Evolutionary conservation across 2,888 invertebrate species (phyloP), one percentile per base, ranked within the genome.

Genomic region (Odontothrips loti): DNA sequence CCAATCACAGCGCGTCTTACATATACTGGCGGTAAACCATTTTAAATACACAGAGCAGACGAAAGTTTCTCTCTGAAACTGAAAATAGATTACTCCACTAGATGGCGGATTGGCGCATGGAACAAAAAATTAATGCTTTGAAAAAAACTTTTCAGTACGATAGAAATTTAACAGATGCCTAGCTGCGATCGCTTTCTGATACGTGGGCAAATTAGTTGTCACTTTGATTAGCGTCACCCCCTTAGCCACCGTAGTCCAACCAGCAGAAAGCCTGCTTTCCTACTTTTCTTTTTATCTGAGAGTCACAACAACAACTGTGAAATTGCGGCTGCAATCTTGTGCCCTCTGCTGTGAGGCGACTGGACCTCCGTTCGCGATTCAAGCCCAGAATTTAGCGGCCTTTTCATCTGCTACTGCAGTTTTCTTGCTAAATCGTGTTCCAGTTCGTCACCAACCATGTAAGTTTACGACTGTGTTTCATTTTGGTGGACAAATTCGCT

Each of bases 261-360:
- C 68, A 68, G 68, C 68, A 75, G 68, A 75, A 75, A 75, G 68
- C 68, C 10, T n/a, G n/a, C 27, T 27, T 75, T 27, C 68, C 23
- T 23, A 17, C 27, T 75, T 75, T 75, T 27, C 27, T 75, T 68
- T 75, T 75, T 75, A 75, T 27, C 68, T 12, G 27, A 75, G 68
- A 75, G 68, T 75, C 68, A 75, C 68, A 75, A 75, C 68, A 75
- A 75, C 68, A 75, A 75, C 68, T 75, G 58, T 58, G 68, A 75
- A 75, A 27, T 27, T 75, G 68, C 68, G 68, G 68, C 68, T 58
- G 58, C 58, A 58, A 58, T 58, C 68, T 10, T 27, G 10, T 75
- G 68, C 68, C 68, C 68, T 75, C 68, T 75, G 68, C 68, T 75
- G 27, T 27, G 34, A 43, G 34, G 34, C 34, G 58, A n/a, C 15